Evolutionary conservation across 92 coral and sea anemone genomes (phyloP), one percentile per base, ranked within the genome.

Genomic region (Phenganax marumi): DNA sequence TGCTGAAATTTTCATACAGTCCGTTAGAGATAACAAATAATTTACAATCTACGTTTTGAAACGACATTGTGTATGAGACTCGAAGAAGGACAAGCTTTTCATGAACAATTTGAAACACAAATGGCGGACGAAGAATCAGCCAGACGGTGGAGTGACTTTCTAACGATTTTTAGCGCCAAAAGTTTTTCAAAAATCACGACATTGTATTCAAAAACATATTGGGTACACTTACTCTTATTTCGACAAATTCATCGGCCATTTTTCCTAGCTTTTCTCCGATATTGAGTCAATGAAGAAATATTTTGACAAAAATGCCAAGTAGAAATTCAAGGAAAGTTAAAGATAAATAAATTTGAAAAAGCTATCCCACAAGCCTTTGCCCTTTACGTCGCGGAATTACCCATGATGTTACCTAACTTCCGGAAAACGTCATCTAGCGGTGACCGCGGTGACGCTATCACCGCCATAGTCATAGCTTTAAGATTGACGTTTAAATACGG

Each of bases 1-100:
- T 95, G 98, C 98, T 95, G 81, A 13, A 84, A 64, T 33, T 33
- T 33, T 33, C 43, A 33, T 33, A 33, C 43, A 33, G 43, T 33
- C 5, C 43, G 43, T 33, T 33, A 33, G 43, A 33, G 43, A 33
- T 33, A 33, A 2, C 43, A 2, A 1, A 33, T 1, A 33, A 33
- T 33, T 33, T 33, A 33, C 43, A 33, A 33, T 5, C 43, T 33
- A 33, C 43, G 2, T 5, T 33, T 33, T 2, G 43, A 2, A 33
- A 33, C 5, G 43, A 33, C 43, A 33, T 33, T 33, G 5, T 2
- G 43, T 33, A 2, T 33, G 43, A 33, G 43, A 33, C 43, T 33
- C 43, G 43, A 5, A 33, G 43, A 33, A 33, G 43, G 43, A 33
- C 2, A 33, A 33, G 43, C 43, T 58, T 14, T 58, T 14, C 4